These are phyloP conservation scores for Nasonovia ribisnigri DNA, from an alignment of 2,888 invertebrate genomes.

Conservation along the genomic window DNA sequence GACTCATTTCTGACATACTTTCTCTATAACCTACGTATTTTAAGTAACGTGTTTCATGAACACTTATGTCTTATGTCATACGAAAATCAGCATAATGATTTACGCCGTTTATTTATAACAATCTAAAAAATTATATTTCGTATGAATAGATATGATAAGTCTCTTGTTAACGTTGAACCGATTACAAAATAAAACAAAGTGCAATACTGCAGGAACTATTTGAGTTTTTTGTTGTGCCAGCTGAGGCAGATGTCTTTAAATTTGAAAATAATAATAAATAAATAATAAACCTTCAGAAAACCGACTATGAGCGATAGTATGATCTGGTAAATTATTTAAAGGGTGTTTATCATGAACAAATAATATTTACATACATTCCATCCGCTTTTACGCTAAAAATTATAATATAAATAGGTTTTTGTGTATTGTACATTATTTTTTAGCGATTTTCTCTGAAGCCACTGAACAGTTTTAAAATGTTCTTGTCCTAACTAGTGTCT, in stretches of 20 bases:
- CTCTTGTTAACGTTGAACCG: not conserved
- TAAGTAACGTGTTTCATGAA: not conserved
- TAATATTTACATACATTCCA: not conserved
- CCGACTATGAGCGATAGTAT: not conserved
- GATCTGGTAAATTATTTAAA: not conserved
- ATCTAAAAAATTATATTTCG: not conserved
- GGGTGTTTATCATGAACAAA: not conserved
- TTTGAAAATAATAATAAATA: not conserved
- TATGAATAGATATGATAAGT: not conserved
- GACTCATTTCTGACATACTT: constrained; percentile 45
- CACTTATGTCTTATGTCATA: not conserved
- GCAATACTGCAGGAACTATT: not conserved
- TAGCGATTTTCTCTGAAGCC: not conserved
- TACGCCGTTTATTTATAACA: not conserved
- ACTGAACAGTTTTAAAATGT: not conserved
- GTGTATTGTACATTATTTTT: not conserved
- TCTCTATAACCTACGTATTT: not conserved
- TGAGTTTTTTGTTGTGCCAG: not conserved
- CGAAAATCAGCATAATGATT: not conserved
- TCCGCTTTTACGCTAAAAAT: not conserved
- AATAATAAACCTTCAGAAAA: not conserved
- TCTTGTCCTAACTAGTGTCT: not conserved
- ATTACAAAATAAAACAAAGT: not conserved
- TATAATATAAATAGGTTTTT: not conserved
- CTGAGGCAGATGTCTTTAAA: not conserved